These are phyloP conservation scores for Fistularia tabacaria DNA, from an alignment of 2,797 vertebrate species.

Conservation along the genomic window DNA sequence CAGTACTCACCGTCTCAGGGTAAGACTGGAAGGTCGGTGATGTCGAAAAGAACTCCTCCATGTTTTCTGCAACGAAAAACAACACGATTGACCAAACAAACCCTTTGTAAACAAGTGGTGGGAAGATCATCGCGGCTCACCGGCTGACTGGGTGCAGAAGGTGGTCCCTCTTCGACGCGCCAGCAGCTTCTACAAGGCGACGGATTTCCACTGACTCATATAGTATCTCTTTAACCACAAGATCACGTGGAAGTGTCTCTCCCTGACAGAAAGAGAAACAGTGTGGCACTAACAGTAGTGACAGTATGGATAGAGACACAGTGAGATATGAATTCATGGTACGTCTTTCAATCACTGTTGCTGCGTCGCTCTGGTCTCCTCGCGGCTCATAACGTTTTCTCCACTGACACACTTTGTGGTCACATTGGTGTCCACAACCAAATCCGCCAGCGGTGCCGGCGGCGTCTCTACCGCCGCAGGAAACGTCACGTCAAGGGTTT, in stretches of 20 bases:
- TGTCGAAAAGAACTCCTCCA: conserved; percentile 1
- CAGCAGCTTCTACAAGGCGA: neutral
- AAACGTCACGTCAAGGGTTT: too few species aligned
- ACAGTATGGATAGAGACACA: too few species aligned
- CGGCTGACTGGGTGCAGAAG: neutral
- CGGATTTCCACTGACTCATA: conserved; percentile 52
- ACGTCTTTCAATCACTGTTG: too few species aligned
- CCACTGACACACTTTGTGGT: too few species aligned
- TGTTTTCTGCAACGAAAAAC: conserved; percentile 39
- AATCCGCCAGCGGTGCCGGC: too few species aligned
- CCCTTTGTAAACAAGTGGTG: too few species aligned
- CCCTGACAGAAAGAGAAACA: neutral
- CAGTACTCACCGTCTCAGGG: conserved; percentile 52
- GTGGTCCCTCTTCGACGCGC: neutral
- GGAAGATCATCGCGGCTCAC: neutral
- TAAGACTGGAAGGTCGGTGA: neutral
- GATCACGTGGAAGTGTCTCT: conserved; percentile 3
- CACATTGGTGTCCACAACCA: too few species aligned
- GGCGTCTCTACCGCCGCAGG: too few species aligned
- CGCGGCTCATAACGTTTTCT: too few species aligned
- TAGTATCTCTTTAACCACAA: conserved; percentile 37
- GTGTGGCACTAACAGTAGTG: too few species aligned
- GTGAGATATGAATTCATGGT: too few species aligned
- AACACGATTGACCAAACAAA: neutral
- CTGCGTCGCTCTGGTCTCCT: too few species aligned